These are phyloP conservation scores for Hassar affinis DNA, from an alignment of 2,113 vertebrate genomes.

Conservation along the genomic window DNA sequence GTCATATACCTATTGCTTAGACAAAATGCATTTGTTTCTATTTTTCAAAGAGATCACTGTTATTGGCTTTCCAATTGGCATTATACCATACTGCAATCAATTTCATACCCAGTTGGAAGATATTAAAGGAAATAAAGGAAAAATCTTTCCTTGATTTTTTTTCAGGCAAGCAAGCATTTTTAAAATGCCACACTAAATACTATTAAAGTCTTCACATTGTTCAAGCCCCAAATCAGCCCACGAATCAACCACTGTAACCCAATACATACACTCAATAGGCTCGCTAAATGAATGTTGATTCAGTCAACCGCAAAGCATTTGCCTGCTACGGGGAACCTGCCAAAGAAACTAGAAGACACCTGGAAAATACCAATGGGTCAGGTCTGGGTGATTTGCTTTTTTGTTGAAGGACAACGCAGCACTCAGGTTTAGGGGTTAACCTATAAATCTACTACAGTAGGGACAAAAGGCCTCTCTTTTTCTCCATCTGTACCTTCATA, in stretches of 20 bases:
- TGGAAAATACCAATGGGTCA: constrained; percentile 12
- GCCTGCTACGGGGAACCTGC: constrained; percentile 8
- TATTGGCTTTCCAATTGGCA: constrained; percentile 1
- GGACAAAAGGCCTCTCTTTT: constrained; percentile 35
- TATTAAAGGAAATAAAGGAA: constrained; percentile 39
- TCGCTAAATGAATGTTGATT: constrained; percentile 44
- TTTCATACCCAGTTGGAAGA: constrained; percentile 36
- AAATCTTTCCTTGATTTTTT: constrained; percentile 33
- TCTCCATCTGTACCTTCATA: constrained; percentile 30
- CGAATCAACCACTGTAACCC: constrained; percentile 39
- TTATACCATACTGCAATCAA: neutral
- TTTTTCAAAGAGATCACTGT: neutral
- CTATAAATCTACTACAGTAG: constrained; percentile 43
- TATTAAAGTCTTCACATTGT: constrained; percentile 31
- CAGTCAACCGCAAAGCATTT: constrained; percentile 38
- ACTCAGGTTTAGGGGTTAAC: constrained; percentile 22
- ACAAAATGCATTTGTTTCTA: neutral
- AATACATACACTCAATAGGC: constrained; percentile 19
- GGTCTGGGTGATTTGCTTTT: constrained; percentile 2
- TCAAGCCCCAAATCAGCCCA: constrained; percentile 12
- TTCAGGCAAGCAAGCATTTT: constrained; percentile 9
- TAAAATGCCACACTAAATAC: constrained; percentile 37
- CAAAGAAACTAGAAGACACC: constrained; percentile 27
- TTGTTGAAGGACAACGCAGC: constrained; percentile 12
- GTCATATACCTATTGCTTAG: neutral